phyloP scores from a whole-genome alignment of 2,888 invertebrate genomes.

The Dyspetes luteomarginatus region DNA sequence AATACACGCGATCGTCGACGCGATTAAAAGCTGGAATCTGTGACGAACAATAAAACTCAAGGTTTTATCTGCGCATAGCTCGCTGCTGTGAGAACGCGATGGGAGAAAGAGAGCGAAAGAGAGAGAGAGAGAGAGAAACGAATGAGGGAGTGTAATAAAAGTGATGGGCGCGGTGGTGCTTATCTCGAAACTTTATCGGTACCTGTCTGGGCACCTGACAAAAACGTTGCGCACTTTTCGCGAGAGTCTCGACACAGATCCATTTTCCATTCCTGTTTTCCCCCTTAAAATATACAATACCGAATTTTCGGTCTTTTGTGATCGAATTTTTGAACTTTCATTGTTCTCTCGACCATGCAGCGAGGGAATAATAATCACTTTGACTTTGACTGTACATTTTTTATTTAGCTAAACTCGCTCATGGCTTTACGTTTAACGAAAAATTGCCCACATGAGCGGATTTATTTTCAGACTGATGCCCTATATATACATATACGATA shows the following conservation, averaged over 20 bases:
- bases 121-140: conserved; percentile 18
- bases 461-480: conserved; percentile 41
- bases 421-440: background rate
- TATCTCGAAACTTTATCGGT: conserved; percentile 81
- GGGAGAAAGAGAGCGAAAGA: conserved; percentile 34
- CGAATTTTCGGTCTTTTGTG: background rate
- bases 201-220: conserved; percentile 76
- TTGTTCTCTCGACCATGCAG: conserved; percentile 32
- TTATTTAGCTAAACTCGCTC: background rate
- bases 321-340: conserved; percentile 51
- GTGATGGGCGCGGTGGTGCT: conserved; percentile 71
- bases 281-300: conserved; percentile 5
- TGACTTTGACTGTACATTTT: conserved; percentile 17
- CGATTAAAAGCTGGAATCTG: conserved; percentile 42
- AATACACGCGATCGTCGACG: conserved; percentile 46
- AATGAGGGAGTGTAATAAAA: conserved; percentile 65
- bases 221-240: conserved; percentile 70
- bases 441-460: background rate
- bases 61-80: conserved; percentile 62
- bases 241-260: conserved; percentile 60
- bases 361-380: background rate
- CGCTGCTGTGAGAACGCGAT: conserved; percentile 63
- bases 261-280: conserved; percentile 48
- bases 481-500: conserved; percentile 40
- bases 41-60: conserved; percentile 57